Evolutionary conservation across 92 coral and sea anemone species (phyloP).

Genomic region (Parazoanthus darwini): DNA sequence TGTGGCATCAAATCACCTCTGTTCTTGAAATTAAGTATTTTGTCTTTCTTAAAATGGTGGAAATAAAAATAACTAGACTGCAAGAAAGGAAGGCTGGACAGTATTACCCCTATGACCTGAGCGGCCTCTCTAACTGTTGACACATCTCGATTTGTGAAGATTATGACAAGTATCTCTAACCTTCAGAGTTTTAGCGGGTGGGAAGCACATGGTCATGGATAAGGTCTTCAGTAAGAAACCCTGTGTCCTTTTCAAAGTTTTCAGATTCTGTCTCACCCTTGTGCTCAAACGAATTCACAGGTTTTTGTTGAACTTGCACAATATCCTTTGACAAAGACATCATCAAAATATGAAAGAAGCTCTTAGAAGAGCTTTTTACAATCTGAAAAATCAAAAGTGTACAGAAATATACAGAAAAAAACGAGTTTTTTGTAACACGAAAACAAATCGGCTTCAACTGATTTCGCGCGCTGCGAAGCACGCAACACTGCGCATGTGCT

Average conservation of each 20-base stretch:
- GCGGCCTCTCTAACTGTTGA: slow-evolving; percentile 14
- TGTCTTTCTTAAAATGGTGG: slow-evolving; percentile 7
- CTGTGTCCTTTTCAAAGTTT: too few relatives aligned
- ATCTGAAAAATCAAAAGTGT: background rate
- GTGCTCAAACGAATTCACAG: background rate
- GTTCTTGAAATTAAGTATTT: background rate
- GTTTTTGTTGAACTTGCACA: background rate
- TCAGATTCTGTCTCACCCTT: background rate
- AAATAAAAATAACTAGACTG: slow-evolving; percentile 22
- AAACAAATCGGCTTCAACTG: background rate
- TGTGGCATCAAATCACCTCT: background rate
- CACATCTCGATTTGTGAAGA: background rate
- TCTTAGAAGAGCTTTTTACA: background rate
- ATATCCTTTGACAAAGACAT: background rate
- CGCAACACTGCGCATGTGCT: background rate
- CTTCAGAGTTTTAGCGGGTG: background rate
- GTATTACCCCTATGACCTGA: background rate
- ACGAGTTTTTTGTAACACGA: background rate
- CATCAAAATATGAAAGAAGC: background rate
- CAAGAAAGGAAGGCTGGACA: slow-evolving; percentile 19
- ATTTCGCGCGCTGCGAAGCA: background rate
- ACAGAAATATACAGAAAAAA: background rate
- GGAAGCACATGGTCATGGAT: slow-evolving; percentile 31
- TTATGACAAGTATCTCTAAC: background rate
- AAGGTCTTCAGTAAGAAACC: slow-evolving; percentile 19